Evolutionary conservation across 2,797 vertebrate species (phyloP).

Genomic region (Manis crassicaudata): DNA sequence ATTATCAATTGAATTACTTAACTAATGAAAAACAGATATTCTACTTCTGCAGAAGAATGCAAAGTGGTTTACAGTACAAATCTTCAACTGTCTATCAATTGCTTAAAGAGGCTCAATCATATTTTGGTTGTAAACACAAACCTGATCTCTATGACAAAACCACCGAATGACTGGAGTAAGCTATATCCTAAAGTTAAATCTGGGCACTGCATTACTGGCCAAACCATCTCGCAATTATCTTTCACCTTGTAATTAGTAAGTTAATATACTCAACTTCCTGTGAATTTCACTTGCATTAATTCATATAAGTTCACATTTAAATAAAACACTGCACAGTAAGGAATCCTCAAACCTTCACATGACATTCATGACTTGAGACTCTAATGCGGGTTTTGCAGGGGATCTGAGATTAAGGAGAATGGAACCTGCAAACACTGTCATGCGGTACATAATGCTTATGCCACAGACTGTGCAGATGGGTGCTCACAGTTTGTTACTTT

Average conservation of each 20-base stretch:
- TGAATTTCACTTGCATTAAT: neutral
- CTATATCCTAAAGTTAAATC: neutral
- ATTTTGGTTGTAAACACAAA: slow-evolving; percentile 16
- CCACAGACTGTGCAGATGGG: neutral
- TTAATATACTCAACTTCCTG: neutral
- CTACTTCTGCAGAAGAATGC: neutral
- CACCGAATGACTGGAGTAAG: neutral
- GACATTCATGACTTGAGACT: neutral
- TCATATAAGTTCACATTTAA: neutral
- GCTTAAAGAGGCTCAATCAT: neutral
- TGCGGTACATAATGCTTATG: neutral
- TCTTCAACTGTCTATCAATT: neutral
- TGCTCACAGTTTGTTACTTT: neutral
- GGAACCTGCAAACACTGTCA: neutral
- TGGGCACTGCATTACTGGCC: neutral
- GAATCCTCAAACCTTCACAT: neutral
- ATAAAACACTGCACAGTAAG: neutral
- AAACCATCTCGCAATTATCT: neutral
- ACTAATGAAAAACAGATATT: neutral
- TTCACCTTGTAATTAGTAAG: neutral
- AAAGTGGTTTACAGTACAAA: neutral
- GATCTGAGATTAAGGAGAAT: neutral
- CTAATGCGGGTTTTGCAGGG: neutral
- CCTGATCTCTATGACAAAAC: neutral
- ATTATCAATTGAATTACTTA: neutral